Evolutionary conservation across 2,888 invertebrate genomes (phyloP).

Genomic region (Acanthococcus lagerstroemiae): DNA sequence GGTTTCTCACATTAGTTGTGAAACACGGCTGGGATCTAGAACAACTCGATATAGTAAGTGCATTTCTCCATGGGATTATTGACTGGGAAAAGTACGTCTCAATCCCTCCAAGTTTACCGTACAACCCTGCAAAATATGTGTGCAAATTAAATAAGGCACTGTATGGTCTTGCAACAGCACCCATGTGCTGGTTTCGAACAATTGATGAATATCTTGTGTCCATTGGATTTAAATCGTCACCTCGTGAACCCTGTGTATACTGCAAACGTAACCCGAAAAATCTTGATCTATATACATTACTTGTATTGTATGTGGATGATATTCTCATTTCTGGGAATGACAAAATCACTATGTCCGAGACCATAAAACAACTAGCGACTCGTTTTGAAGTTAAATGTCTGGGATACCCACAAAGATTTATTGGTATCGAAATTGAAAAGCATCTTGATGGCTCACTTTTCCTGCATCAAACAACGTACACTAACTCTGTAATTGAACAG

Average conservation of each 20-base stretch:
- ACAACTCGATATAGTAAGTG: background rate
- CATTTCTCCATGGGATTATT: background rate
- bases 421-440: background rate
- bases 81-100: background rate
- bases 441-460: background rate
- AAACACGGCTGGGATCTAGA: background rate
- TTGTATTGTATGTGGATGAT: background rate
- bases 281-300: background rate
- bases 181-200: background rate
- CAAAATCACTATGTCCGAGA: background rate
- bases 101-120: background rate
- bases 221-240: background rate
- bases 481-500: background rate
- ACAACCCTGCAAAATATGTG: background rate
- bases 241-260: background rate
- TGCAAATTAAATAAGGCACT: background rate
- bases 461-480: background rate
- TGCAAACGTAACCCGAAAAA: background rate
- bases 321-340: background rate
- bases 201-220: background rate
- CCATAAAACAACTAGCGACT: background rate
- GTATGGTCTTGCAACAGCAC: background rate
- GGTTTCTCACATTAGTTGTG: background rate
- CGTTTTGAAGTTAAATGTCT: background rate
- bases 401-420: background rate